Base-by-base conservation (phyloP, 2,113 vertebrate genomes). In the Esox niger region DNA sequence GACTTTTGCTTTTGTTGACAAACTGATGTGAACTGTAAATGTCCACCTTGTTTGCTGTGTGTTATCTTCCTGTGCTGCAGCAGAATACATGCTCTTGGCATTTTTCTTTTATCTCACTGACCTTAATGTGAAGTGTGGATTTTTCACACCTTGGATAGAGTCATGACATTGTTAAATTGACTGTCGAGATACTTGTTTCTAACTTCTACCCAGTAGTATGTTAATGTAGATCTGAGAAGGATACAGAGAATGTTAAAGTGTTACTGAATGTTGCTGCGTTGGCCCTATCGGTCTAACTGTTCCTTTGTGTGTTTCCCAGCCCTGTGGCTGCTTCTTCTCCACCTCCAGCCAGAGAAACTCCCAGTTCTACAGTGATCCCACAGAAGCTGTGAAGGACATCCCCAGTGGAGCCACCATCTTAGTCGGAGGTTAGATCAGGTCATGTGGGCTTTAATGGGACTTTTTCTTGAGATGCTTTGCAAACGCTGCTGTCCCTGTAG, bases 311-410 rank as follows among this genome's bases (percentile, higher is more conserved):
- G 47, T 23, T 30, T 86, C 88, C 7, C 81, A 98, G 96, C 81
- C 75, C 1, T 91, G 80, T 75, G 77, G 89, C 55, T 93, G 91
- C 75, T 92, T 83, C 87, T 94, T 98, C 84, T 98, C 95, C 23
- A 95, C 93, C 15, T 95, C 94, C 66, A 76, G 13, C 58, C 66
- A 62, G 35, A 85, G 54, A 63, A 88, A 81, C 21, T 93, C 95
- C 13, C 83, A 87, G 72, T 98, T 98, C 86, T 98, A 94, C 79
- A 86, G 84, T 0, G 91, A 96, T 80, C 86, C 96, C 0, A 80
- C 91, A 30, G 95, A 96, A 58, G 96, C 95, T n/a, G 92, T 98
- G 5, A 96, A 93, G 88, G 97, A 99, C 74, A 95, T 99, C 76
- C 94, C 94, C 0, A 79, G 91, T 81, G 95, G 95, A 23, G 87